phyloP scores from a whole-genome alignment of 1,140 invertebrate genomes.

The Pachyrhynchus sulphureomaculatus region DNA sequence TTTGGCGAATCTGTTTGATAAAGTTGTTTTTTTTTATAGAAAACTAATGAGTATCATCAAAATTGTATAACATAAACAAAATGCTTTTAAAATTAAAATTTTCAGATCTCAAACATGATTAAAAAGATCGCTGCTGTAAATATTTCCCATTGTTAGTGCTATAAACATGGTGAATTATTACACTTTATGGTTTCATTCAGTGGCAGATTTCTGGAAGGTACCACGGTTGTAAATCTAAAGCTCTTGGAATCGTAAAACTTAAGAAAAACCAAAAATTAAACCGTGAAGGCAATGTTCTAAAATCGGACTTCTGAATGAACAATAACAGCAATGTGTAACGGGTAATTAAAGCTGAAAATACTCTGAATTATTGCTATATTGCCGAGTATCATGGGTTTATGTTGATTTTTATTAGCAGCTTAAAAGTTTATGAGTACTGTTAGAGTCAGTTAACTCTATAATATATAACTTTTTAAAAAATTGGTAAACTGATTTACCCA shows the following conservation, averaged over 20 bases:
- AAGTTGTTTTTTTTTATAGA: too few relatives aligned
- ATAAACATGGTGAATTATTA: not conserved
- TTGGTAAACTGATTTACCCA: too few relatives aligned
- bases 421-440: too few relatives aligned
- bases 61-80: too few relatives aligned
- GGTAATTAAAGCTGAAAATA: not conserved
- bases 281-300: slow-evolving; percentile 4
- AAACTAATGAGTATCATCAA: too few relatives aligned
- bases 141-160: not conserved
- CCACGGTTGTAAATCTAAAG: not conserved
- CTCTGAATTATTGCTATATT: not conserved
- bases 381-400: not conserved
- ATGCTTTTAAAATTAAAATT: too few relatives aligned
- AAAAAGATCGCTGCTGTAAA: too few relatives aligned
- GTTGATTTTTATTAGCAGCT: too few relatives aligned
- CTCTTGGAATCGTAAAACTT: not conserved
- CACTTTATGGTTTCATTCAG: not conserved
- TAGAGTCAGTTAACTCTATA: too few relatives aligned
- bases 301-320: slow-evolving; percentile 2
- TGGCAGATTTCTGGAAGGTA: not conserved
- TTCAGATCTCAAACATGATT: too few relatives aligned
- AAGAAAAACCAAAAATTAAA: not conserved
- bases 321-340: not conserved
- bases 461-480: too few relatives aligned
- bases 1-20: too few relatives aligned